phyloP scores from a whole-genome alignment of 1,140 invertebrate species.

The Stratiolaelaps scimitus region DNA sequence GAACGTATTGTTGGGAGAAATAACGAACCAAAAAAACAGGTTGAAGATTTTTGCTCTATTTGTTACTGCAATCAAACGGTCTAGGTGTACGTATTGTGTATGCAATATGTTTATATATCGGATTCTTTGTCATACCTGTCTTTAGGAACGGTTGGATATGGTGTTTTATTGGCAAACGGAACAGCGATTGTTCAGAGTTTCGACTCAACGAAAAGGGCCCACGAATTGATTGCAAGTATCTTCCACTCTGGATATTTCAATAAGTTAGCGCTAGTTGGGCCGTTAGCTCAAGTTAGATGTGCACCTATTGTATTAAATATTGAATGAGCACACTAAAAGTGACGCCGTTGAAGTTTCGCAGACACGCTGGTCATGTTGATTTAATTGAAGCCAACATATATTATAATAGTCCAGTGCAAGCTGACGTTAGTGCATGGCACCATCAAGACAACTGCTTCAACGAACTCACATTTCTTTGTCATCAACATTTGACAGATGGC shows the following conservation, averaged over 20 bases:
- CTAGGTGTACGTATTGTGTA: not conserved
- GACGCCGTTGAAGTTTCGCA: not conserved
- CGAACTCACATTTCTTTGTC: not conserved
- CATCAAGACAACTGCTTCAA: too few species aligned
- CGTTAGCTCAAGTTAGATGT: not conserved
- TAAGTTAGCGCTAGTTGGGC: not conserved
- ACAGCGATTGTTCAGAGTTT: constrained; percentile 6
- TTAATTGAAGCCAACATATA: too few species aligned
- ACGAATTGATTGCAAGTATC: not conserved
- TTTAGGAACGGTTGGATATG: constrained; percentile 2
- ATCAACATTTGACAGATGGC: not conserved
- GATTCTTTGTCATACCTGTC: not conserved
- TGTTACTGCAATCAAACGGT: too few species aligned
- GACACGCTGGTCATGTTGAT: too few species aligned
- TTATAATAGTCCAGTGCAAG: too few species aligned
- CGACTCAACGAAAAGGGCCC: not conserved
- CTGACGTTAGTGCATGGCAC: too few species aligned
- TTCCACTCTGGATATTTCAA: not conserved
- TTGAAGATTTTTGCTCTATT: too few species aligned
- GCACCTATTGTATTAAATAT: not conserved
- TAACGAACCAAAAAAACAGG: not conserved
- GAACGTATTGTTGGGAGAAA: not conserved
- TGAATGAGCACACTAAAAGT: not conserved
- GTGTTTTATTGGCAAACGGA: not conserved
- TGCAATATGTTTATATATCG: not conserved